Base-by-base conservation (phyloP, 2,113 vertebrate genomes). In the Perognathus longimembris region DNA sequence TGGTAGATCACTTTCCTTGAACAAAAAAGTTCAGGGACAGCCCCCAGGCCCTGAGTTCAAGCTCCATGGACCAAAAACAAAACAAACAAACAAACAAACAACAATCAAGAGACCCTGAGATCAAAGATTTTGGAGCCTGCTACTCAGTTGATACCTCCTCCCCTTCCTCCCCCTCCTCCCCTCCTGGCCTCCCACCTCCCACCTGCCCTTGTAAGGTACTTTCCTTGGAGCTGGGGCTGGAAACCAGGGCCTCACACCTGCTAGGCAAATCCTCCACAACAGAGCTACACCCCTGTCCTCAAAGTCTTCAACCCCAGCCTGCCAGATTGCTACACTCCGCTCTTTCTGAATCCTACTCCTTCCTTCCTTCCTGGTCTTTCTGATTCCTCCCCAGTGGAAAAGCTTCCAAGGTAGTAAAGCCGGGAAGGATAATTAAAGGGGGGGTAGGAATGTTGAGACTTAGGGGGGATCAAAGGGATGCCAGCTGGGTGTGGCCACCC, bases 391-490 rank as follows among this genome's bases (percentile, higher is more conserved):
- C 21, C n/a, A 28, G 38, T 28, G 59, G 85, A 94, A 91, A 38
- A 9, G 36, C 28, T 80, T 89, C 15, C 70, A 50, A 74, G 4
- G 67, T 71, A 77, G 73, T 93, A 92, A 95, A 93, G 40, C 73
- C 59, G 22, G 32, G 22, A 90, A 64, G 42, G 73, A 40, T 91
- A 94, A 95, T 96, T 90, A 93, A 15, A 54, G 50, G 1, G 77
- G 77, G 94, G 75, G 80, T 90, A 75, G 50, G 5, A 83, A 66
- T 61, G 69, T 61, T 75, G 83, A 92, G 36, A 93, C 92, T 94
- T 90, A 12, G 59, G 12, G 70, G 90, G 91, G 28, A 93, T 95
- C 94, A 97, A 95, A 96, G 88, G 74, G n/a, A 90, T 66, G 40
- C 67, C 82, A 85, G 78, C 82, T 67, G 80, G 67, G 90, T 84